Percentiles rank a stretch among this genome's conserved stretches.
phyloP scores from a whole-genome alignment of 2,113 vertebrate genomes.

The Python bivittatus region DNA sequence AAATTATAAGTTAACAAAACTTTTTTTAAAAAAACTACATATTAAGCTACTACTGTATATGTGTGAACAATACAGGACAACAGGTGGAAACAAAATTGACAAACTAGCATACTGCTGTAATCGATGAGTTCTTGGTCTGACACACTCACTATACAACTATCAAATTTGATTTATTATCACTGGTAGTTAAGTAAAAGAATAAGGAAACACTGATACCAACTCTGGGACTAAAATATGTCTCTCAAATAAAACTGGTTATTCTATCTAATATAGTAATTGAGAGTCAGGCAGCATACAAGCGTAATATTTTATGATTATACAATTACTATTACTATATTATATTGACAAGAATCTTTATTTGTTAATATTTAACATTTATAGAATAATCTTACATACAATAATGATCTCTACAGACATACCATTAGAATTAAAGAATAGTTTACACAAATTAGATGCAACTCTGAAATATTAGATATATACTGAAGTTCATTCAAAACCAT shows the following conservation, averaged over 20 bases:
- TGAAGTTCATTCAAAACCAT: background rate
- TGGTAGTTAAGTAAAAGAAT: background rate
- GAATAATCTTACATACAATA: background rate
- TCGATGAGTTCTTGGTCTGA: background rate
- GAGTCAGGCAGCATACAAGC: background rate
- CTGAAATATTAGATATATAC: background rate
- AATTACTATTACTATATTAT: background rate
- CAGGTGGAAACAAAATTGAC: background rate
- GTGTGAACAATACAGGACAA: background rate
- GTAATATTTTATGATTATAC: background rate
- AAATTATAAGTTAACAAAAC: background rate
- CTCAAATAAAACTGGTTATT: background rate
- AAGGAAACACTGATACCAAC: background rate
- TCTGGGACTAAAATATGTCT: background rate
- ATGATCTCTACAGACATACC: background rate
- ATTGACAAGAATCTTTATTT: slow-evolving; percentile 13
- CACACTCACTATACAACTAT: background rate
- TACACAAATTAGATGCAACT: background rate
- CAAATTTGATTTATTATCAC: background rate
- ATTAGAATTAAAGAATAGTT: background rate
- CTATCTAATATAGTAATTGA: background rate
- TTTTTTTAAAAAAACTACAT: background rate
- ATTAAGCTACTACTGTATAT: background rate
- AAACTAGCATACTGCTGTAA: background rate
- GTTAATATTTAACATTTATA: background rate